Base-by-base conservation (phyloP, 35 echinoderm and acorn worm species). In the Nesometra sesokonis region DNA sequence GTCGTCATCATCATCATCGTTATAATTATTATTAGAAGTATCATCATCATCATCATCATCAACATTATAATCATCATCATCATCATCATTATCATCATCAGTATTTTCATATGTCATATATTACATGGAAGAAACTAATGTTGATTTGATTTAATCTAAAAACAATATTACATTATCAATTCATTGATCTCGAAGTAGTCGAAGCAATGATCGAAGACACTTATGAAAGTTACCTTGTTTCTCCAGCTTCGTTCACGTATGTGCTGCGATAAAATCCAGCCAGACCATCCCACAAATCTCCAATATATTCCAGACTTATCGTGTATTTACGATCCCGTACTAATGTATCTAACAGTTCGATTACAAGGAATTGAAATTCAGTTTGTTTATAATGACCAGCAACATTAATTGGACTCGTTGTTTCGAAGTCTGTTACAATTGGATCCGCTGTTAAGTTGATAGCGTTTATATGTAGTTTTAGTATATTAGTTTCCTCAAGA, bases 211-310 rank as follows among this genome's bases (percentile, higher is more conserved):
- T 15, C 15, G 38, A 43, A 43, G 5, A 43, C 15, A 7, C 5
- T 43, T 43, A 43, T 43, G 38, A 43, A n/a, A 85, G 90, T 91
- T 79, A 95, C 93, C 86, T 82, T 79, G 78, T 82, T 32, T 95
- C 93, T 9, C 89, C 93, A 4, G 79, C 34, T 32, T 37, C 84
- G 9, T 85, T 89, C 17, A 27, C 79, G 80, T 94, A 99, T 4
- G 47, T 85, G 36, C 92, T 99, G n/a, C 96, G 84, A 87, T 99
- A 99, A 32, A 92, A 99, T 19, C 96, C 96, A 5, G 84, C 87
- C 27, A 99, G 83, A 5, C 90, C 90, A 35, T 99, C 88, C 52
- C 77, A 36, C 19, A 99, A 82, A 23, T 90, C 87, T 0, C 96
- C 96, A 0, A 90, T 79, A 79, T 92, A 99, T 29, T 81, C 78